Evolutionary conservation across 2,888 invertebrate species (phyloP).

Genomic region (Enoplolaimus lenunculus): DNA sequence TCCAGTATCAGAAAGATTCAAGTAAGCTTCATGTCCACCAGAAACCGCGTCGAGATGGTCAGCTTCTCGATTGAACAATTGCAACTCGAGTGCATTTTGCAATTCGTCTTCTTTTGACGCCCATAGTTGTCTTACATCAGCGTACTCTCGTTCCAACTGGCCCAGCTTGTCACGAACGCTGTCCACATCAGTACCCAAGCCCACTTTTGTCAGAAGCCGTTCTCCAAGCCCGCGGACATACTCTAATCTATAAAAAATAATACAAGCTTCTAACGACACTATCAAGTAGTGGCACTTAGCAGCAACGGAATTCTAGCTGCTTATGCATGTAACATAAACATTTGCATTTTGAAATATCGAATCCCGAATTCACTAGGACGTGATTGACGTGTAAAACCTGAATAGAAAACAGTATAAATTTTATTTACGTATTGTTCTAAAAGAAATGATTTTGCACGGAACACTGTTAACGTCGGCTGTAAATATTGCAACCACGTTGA

Average conservation of each 20-base stretch:
- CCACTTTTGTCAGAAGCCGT: constrained; percentile 49
- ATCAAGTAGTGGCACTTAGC: too few species aligned
- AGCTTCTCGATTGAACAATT: constrained; percentile 78
- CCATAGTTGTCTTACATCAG: constrained; percentile 54
- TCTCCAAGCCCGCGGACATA: constrained; percentile 59
- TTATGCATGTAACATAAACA: too few species aligned
- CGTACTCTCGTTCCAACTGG: not conserved
- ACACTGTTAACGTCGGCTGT: too few species aligned
- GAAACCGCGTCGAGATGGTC: constrained; percentile 91
- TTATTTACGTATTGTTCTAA: too few species aligned
- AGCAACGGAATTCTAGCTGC: too few species aligned
- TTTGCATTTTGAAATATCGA: too few species aligned
- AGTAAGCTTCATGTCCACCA: constrained; percentile 78
- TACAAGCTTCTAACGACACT: too few species aligned
- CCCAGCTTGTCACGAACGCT: not conserved
- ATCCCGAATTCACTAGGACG: too few species aligned
- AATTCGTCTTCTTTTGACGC: constrained; percentile 67
- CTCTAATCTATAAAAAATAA: constrained; percentile 50
- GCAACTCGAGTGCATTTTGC: constrained; percentile 71
- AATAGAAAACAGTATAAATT: too few species aligned
- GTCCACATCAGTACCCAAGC: constrained; percentile 51
- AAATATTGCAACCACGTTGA: too few species aligned
- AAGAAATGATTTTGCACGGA: too few species aligned
- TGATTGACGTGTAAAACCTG: too few species aligned
- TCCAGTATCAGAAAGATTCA: constrained; percentile 73